A percentile compares a stretch with the other conserved stretches of the same genome.
Conservation (phyloP, 1,140 invertebrate genomes). For the Lepidotrigona ventralis region DNA sequence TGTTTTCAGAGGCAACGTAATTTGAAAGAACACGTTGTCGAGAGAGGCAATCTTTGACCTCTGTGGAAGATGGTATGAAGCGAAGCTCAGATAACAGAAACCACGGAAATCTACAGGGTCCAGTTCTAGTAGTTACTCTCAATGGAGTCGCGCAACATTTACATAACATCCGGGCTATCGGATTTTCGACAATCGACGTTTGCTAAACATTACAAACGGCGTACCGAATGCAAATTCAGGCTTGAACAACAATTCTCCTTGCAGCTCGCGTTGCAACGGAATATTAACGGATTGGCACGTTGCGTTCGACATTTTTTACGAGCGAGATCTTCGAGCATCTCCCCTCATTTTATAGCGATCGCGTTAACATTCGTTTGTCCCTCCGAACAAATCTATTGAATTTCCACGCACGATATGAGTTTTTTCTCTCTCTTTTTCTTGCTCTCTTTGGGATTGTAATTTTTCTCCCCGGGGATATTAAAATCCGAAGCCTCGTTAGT, state of each 20-base stretch:
- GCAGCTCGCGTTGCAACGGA: not conserved
- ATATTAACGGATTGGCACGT: conserved; percentile 1
- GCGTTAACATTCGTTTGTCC: not conserved
- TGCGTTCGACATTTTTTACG: not conserved
- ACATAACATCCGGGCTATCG: not conserved
- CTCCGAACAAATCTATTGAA: not conserved
- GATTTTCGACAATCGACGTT: conserved; percentile 18
- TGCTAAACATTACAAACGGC: conserved; percentile 10
- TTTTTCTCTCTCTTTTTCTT: too few species aligned
- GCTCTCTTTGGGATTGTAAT: not conserved
- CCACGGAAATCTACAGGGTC: not conserved
- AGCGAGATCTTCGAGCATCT: not conserved
- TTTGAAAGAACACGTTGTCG: not conserved
- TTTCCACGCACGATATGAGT: not conserved
- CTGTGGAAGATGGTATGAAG: not conserved
- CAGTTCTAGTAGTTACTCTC: not conserved
- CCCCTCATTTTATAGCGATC: not conserved
- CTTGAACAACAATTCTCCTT: conserved; percentile 9
- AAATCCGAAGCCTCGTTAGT: not conserved
- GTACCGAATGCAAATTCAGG: not conserved
- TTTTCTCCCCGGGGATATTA: not conserved
- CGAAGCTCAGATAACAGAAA: not conserved
- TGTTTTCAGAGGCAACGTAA: too few species aligned
- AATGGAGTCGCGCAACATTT: not conserved
- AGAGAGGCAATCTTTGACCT: not conserved